Evolutionary conservation across 2,888 invertebrate species (phyloP), one percentile per base, ranked within the genome.

Genomic region (Anaspis maculata): DNA sequence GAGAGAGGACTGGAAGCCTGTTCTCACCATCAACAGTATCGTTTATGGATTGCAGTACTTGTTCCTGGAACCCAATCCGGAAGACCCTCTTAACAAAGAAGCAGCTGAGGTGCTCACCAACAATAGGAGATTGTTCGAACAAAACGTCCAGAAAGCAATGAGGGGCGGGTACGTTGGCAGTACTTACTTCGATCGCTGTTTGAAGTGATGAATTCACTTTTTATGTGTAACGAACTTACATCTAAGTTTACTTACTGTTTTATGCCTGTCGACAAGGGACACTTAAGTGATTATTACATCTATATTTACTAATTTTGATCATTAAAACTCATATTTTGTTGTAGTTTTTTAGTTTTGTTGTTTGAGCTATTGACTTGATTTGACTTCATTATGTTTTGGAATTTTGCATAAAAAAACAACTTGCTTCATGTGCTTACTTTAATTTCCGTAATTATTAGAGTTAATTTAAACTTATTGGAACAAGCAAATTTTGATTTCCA

Each of bases 1-100:
- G 56, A 77, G 95, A 57, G 95, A 96, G 76, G 96, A 97, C 70
- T 97, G 96, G 96, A 97, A 97, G 69, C 96, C 96, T 38, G 96
- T 96, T 42, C 76, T 97, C 51, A 96, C 95, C 38, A 90, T 97
- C 54, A 96, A 92, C 68, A 92, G 95, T 46, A 90, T 97, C 68
- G 90, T 97, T 35, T 96, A 96, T 69, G 96, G 96, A 48, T 75
- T 97, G 57, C 95, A 95, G 67, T 96, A 94, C 76, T 78, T 96
- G 60, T 96, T 96, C 66, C 70, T 95, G 79, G 97, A 97, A 70
- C 97, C 96, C 27, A 97, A 97, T 69, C 94, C 96, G 2, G 96
- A 97, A 69, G 97, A 97, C 72, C 97, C 96, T 6, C 67, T 97
- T 49, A 97, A 97, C 67, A 96, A 96, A 70, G 96, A 97, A 69